Base-by-base conservation (phyloP, 2,888 invertebrate genomes). In the Sarcophaga caerulescens region DNA sequence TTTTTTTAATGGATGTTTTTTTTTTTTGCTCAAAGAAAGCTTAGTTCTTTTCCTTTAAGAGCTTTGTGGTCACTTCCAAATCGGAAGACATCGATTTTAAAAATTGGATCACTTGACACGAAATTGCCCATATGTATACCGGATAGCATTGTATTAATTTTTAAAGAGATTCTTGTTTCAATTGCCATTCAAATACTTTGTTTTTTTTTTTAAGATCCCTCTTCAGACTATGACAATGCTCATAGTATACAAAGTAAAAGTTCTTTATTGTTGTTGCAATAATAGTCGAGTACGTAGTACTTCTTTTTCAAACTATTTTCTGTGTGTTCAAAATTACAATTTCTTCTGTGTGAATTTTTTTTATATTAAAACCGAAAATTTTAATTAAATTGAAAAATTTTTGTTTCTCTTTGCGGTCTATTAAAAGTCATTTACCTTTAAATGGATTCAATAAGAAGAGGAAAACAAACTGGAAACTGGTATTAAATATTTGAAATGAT, bases 351-450 rank as follows among this genome's bases (percentile, higher is more conserved):
- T 71, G 44, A n/a, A 59, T 19, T 19, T 12, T 52, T 52, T 52
- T 52, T 3, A 17, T 14, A 52, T 52, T 10, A 14, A 25, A 81
- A 68, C 14, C 25, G 59, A 45, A 80, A 59, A 60, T 17, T 65
- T 75, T 68, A 79, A 84, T 71, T 70, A 79, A 79, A 63, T 57
- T 60, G 23, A 79, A 23, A 52, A 1, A 74, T 57, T n/a, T 71
- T 71, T 76, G 4, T 52, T 78, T 70, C 62, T 63, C 19, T 52
- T 52, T 78, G 52, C 62, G 47, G 25, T 52, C 52, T 4, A 52
- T 14, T 59, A 63, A 81, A 78, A 70, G 85, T 78, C 85, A 85
- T 81, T 81, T 59, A 85, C 59, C 81, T 85, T 78, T 69, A 4
- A 52, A 52, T 52, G 12, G 19, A 45, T 12, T 14, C 66, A n/a